Percentiles rank a stretch among this genome's conserved stretches.
These are phyloP conservation scores for Plecturocebus donacophilus DNA, from an alignment of 2,113 vertebrate species.

Conservation along the genomic window DNA sequence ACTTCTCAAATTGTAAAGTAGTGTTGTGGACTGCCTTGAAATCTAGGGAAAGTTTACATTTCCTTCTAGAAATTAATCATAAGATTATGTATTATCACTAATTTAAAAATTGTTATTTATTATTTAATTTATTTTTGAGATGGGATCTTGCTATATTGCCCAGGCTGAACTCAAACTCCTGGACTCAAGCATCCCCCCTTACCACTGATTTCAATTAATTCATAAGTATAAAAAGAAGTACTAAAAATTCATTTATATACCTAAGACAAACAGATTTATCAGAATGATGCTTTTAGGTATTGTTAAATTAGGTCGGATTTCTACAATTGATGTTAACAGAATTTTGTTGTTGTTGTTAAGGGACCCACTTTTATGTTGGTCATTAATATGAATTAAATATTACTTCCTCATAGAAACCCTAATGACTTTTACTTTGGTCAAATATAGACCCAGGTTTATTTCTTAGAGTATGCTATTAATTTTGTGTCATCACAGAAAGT, in stretches of 20 bases:
- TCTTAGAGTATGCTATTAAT: slow-evolving; percentile 82
- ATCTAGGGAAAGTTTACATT: slow-evolving; percentile 42
- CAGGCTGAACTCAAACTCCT: not conserved
- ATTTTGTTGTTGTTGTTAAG: not conserved
- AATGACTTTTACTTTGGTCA: slow-evolving; percentile 76
- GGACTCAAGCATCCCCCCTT: not conserved
- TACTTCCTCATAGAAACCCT: slow-evolving; percentile 52
- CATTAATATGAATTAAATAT: slow-evolving; percentile 67
- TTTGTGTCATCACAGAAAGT: slow-evolving; percentile 81
- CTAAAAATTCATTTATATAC: not conserved
- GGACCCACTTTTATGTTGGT: slow-evolving; percentile 21
- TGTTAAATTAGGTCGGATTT: not conserved
- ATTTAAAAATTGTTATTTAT: not conserved
- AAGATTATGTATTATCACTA: not conserved
- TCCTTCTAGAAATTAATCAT: slow-evolving; percentile 4
- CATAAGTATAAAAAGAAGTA: not conserved
- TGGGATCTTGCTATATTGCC: not conserved
- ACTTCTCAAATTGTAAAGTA: slow-evolving; percentile 10
- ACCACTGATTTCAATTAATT: slow-evolving; percentile 40
- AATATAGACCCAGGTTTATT: slow-evolving; percentile 68
- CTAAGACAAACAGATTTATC: slow-evolving; percentile 35
- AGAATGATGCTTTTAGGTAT: not conserved
- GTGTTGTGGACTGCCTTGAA: not conserved
- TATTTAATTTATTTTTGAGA: not conserved
- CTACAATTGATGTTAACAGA: slow-evolving; percentile 16